These are phyloP conservation scores for Drosophila biarmipes DNA, from an alignment of 1,140 invertebrate genomes.

Conservation along the genomic window DNA sequence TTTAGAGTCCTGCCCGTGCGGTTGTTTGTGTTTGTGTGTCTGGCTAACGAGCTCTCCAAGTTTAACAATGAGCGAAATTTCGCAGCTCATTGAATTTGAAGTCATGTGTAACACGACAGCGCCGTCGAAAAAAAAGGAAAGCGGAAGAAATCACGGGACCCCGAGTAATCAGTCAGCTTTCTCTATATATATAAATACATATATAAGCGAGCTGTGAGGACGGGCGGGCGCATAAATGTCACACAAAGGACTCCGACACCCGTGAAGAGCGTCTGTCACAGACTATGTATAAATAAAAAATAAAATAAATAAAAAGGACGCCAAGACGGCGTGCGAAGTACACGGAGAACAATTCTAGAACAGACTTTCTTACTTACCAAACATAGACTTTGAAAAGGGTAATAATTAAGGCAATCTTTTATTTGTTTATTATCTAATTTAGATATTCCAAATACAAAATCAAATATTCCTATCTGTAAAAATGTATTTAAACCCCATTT, in stretches of 20 bases:
- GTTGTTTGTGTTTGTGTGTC: constrained; percentile 21
- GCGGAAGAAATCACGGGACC: constrained; percentile 38
- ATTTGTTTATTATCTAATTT: too few relatives aligned
- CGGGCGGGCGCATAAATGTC: constrained; percentile 29
- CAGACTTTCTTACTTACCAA: too few relatives aligned
- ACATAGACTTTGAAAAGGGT: too few relatives aligned
- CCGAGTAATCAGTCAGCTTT: constrained; percentile 42
- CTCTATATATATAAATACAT: too few relatives aligned
- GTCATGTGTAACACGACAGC: constrained; percentile 71
- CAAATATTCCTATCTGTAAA: too few relatives aligned
- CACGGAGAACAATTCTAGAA: not conserved
- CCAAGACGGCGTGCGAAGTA: not conserved
- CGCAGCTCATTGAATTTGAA: constrained; percentile 82
- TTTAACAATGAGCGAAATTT: constrained; percentile 81
- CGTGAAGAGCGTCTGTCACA: constrained; percentile 9
- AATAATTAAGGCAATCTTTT: too few relatives aligned
- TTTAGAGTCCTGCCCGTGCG: constrained; percentile 5
- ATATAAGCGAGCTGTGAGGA: not conserved
- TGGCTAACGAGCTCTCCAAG: constrained; percentile 76
- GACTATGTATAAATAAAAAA: constrained; percentile 11
- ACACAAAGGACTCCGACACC: constrained; percentile 37
- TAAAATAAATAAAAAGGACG: constrained; percentile 19
- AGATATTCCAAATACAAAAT: too few relatives aligned
- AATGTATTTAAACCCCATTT: too few relatives aligned
- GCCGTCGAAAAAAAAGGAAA: constrained; percentile 19